phyloP scores from a whole-genome alignment of 30 jellyfish, hydroid and myxozoan genomes.

The Aurelia aurita region DNA sequence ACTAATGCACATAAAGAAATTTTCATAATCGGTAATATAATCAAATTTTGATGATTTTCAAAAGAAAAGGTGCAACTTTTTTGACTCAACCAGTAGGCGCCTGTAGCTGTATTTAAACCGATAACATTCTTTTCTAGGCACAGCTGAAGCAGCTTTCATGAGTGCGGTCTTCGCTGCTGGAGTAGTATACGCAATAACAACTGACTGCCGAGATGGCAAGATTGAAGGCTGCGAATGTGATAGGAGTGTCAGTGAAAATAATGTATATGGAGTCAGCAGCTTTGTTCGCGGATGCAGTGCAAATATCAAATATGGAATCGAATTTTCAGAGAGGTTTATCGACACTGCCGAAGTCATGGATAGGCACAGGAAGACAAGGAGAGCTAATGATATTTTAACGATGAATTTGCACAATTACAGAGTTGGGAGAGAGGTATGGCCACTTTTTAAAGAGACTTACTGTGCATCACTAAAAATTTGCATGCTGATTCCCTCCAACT shows the following conservation, averaged over 20 bases:
- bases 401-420: slow-evolving; percentile 79
- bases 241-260: slow-evolving; percentile 27
- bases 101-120: too few species aligned
- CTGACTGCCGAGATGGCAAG: slow-evolving; percentile 78
- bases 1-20: too few species aligned
- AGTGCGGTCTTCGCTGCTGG: slow-evolving; percentile 82
- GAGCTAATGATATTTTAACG: slow-evolving; percentile 42
- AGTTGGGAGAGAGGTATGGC: slow-evolving; percentile 71
- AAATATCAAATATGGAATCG: slow-evolving; percentile 65
- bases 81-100: too few species aligned
- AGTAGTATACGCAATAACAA: slow-evolving; percentile 68
- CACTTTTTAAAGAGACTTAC: too few species aligned
- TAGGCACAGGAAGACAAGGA: slow-evolving; percentile 50
- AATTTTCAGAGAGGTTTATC: slow-evolving; percentile 64
- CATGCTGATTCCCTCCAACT: too few species aligned
- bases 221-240: slow-evolving; percentile 71
- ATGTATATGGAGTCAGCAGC: slow-evolving; percentile 33
- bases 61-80: too few species aligned
- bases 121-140: slow-evolving; percentile 33
- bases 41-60: too few species aligned
- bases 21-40: too few species aligned
- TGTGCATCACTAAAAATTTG: too few species aligned
- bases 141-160: slow-evolving; percentile 81
- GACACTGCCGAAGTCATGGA: slow-evolving; percentile 73
- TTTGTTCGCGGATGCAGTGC: slow-evolving; percentile 69